These are phyloP conservation scores for Cladorhizidae sp. DNA, from an alignment of 37 sponge, comb jelly and placozoan genomes.

Conservation along the genomic window DNA sequence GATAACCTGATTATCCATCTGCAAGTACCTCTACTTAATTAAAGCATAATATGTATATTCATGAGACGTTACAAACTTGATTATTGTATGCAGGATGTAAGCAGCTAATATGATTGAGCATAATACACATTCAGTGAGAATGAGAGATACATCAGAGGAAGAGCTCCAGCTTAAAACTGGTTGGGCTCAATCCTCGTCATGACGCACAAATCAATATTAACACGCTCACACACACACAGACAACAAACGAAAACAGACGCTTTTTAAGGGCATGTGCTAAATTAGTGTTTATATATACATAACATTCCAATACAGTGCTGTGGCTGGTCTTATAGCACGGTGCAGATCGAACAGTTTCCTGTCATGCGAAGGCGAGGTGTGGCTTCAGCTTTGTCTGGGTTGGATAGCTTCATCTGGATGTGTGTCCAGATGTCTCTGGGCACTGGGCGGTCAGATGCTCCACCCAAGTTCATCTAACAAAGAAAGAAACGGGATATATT, in stretches of 20 bases:
- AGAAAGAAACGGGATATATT: too few relatives aligned
- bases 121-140: too few relatives aligned
- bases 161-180: conserved; percentile 19
- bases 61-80: too few relatives aligned
- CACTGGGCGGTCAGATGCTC: conserved; percentile 71
- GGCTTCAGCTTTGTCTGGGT: conserved; percentile 20
- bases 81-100: too few relatives aligned
- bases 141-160: too few relatives aligned
- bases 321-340: neutral
- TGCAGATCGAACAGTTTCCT: conserved; percentile 33
- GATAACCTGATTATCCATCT: too few relatives aligned
- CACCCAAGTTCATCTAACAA: conserved; percentile 86
- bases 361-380: conserved; percentile 10
- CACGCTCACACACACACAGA: neutral
- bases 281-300: too few relatives aligned
- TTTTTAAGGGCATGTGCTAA: too few relatives aligned
- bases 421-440: conserved; percentile 72
- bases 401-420: conserved; percentile 37
- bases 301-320: too few relatives aligned
- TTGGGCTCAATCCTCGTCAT: conserved; percentile 37
- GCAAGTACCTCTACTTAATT: too few relatives aligned
- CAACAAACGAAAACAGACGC: neutral
- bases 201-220: conserved; percentile 18
- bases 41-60: too few relatives aligned
- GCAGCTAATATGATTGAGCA: too few relatives aligned